Conservation (phyloP, 1,140 invertebrate species). For the Bombus confusus region DNA sequence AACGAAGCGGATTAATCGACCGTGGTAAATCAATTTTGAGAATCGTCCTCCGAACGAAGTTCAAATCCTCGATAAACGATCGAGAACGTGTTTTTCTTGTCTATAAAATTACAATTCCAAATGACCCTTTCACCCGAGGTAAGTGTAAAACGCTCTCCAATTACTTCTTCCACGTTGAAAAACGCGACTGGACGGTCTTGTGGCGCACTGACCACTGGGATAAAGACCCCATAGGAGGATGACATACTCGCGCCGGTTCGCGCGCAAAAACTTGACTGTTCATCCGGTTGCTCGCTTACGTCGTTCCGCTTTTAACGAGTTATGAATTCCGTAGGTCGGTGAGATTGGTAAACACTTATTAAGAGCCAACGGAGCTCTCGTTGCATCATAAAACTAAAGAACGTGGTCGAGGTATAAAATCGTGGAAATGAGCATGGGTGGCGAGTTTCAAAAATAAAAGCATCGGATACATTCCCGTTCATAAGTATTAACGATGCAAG, state of each 20-base stretch:
- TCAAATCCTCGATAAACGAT: too few species aligned
- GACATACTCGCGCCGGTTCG: neutral
- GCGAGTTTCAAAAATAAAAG: too few species aligned
- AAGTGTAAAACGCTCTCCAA: too few species aligned
- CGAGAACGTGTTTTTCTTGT: too few species aligned
- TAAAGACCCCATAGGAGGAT: neutral
- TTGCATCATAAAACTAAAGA: neutral
- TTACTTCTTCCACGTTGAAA: neutral
- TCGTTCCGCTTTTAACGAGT: slow-evolving; percentile 26
- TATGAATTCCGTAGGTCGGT: slow-evolving; percentile 28
- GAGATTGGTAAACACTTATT: slow-evolving; percentile 25
- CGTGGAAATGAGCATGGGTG: neutral
- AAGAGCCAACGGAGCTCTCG: neutral
- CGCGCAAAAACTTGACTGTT: slow-evolving; percentile 1
- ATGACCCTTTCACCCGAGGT: neutral
- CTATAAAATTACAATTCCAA: neutral
- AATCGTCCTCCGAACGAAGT: too few species aligned
- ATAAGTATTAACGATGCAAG: too few species aligned
- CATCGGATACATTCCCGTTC: too few species aligned
- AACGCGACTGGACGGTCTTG: neutral
- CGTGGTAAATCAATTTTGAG: too few species aligned
- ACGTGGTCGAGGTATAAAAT: slow-evolving; percentile 13
- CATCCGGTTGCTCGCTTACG: neutral
- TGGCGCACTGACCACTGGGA: neutral
- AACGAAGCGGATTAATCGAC: too few species aligned